Evolutionary conservation across 2,888 invertebrate genomes (phyloP), one percentile per base, ranked within the genome.

Genomic region (Lasioglossum vierecki): DNA sequence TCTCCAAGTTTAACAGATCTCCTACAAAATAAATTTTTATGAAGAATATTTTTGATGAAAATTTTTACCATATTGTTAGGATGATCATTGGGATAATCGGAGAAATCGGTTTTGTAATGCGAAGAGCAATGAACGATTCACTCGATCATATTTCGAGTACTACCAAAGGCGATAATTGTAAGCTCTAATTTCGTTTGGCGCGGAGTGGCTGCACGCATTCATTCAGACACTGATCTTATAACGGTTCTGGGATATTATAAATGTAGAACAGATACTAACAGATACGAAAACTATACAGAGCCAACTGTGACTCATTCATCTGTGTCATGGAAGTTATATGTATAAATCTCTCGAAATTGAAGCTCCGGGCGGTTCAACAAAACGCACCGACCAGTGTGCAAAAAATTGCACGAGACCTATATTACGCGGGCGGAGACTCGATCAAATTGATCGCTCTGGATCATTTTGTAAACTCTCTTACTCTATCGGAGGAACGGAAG

Each of bases 351-450:
- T 77, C 77, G 82, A 87, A 86, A 86, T 86, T 87, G 79, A 57
- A 68, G 81, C 87, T 75, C 46, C 79, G n/a, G 86, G 86, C 83
- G 60, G 57, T 87, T 80, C 53, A 57, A 85, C 74, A 35, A 76
- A 85, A 44, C 82, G 46, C 63, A 41, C 41, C 73, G 49, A 60
- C 66, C 70, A 5, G 57, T 30, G 73, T 41, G 44, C 15, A 82
- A 86, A 84, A 86, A 87, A 75, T 78, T 60, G 81, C 72, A 35
- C 76, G 76, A 46, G 39, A 13, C 15, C 63, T 49, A 9, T 76
- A 75, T 53, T 68, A 41, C 76, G 76, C 68, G n/a, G 22, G 18
- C n/a, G 22, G 70, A 53, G 41, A 30, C 70, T 63, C 79, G 66
- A 83, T 80, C 75, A 49, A 82, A 79, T 63, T 35, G 76, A 81